These are phyloP conservation scores for Bombyx huttoni DNA, from an alignment of 2,888 invertebrate genomes.

Conservation along the genomic window DNA sequence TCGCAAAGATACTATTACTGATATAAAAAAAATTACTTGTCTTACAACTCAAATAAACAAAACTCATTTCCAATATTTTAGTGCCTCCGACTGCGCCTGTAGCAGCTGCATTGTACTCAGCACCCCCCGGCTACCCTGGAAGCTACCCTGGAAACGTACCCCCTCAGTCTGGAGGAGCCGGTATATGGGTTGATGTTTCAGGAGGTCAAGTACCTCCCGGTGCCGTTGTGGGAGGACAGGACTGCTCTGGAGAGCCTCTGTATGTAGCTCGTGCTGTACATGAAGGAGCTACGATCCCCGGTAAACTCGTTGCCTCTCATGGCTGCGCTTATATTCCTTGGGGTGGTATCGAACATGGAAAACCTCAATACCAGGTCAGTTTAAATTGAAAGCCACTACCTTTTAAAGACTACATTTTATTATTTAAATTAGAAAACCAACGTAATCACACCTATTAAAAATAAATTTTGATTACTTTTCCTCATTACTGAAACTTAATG, in stretches of 20 bases:
- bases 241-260: conserved; percentile 70
- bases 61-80: conserved; percentile 9
- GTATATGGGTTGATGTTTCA: conserved; percentile 73
- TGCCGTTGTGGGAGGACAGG: conserved; percentile 77
- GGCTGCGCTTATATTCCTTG: conserved; percentile 84
- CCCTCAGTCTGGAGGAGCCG: conserved; percentile 27
- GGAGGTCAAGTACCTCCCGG: conserved; percentile 79
- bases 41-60: not conserved
- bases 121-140: conserved; percentile 51
- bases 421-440: too few relatives aligned
- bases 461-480: too few relatives aligned
- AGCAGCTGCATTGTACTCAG: conserved; percentile 41
- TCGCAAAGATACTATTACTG: too few relatives aligned
- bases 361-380: conserved; percentile 80
- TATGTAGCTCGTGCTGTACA: conserved; percentile 82
- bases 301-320: conserved; percentile 84
- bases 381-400: not conserved
- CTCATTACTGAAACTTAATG: too few relatives aligned
- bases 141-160: conserved; percentile 34
- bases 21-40: too few relatives aligned
- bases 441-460: too few relatives aligned
- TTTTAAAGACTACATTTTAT: too few relatives aligned
- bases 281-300: conserved; percentile 85
- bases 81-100: conserved; percentile 43
- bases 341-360: conserved; percentile 86